Conservation (phyloP, 2,797 vertebrate species). For the Coendou prehensilis region DNA sequence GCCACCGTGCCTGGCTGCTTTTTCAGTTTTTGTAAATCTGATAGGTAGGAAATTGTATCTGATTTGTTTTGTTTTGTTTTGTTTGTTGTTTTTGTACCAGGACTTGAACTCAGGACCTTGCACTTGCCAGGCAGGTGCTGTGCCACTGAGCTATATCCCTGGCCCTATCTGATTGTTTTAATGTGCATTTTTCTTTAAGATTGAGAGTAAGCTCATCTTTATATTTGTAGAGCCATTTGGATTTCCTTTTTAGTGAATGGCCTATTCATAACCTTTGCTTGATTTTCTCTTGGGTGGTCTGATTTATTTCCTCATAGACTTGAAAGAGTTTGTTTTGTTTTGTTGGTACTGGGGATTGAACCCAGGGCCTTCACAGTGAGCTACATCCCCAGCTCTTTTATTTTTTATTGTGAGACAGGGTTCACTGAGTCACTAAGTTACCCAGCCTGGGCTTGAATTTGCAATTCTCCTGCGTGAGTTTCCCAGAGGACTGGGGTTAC, state of each 20-base stretch:
- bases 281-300: constrained; percentile 18
- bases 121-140: no score
- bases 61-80: no score
- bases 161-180: background rate
- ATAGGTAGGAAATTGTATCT: background rate
- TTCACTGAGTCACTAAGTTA: background rate
- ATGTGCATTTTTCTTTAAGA: background rate
- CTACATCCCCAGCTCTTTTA: background rate
- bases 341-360: background rate
- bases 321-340: background rate
- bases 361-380: background rate
- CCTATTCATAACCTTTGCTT: background rate
- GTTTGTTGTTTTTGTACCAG: no score
- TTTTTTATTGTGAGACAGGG: background rate
- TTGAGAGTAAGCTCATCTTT: background rate
- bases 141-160: no score
- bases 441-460: background rate
- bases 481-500: background rate
- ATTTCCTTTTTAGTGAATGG: background rate
- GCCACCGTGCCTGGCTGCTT: background rate
- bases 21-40: background rate
- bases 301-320: background rate
- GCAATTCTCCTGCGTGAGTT: background rate
- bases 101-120: no score
- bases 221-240: background rate